Evolutionary conservation across 92 coral and sea anemone genomes (phyloP).

Genomic region (Parazoanthus swiftii): DNA sequence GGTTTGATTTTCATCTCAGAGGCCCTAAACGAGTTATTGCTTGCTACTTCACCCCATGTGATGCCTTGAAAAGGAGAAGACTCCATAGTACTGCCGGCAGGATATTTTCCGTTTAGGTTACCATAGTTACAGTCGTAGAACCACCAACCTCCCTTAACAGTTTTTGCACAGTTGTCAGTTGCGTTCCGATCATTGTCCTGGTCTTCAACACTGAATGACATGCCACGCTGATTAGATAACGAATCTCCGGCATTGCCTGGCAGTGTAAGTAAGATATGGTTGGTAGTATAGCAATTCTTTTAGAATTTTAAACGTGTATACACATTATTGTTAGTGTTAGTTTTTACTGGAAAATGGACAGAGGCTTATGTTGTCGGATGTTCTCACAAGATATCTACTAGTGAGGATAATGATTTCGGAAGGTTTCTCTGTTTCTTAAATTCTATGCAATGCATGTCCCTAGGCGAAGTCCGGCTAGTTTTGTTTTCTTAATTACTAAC

Average conservation of each 20-base stretch:
- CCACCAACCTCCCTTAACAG: constrained; percentile 26
- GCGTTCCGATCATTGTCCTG: constrained; percentile 17
- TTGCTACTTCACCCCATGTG: constrained; percentile 19
- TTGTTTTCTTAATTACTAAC: too few relatives aligned
- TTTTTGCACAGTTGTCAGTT: constrained; percentile 14
- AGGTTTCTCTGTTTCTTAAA: too few relatives aligned
- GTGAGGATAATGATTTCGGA: too few relatives aligned
- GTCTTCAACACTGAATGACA: constrained; percentile 22
- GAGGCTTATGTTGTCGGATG: too few relatives aligned
- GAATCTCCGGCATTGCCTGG: constrained; percentile 36
- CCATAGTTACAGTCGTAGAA: constrained; percentile 39
- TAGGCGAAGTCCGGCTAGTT: too few relatives aligned
- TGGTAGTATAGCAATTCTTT: not conserved
- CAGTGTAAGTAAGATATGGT: not conserved
- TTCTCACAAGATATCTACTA: too few relatives aligned
- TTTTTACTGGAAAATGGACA: too few relatives aligned
- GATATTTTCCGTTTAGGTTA: constrained; percentile 33
- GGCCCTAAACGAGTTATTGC: not conserved
- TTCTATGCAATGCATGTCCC: too few relatives aligned
- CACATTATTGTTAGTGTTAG: too few relatives aligned
- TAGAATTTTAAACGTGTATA: too few relatives aligned
- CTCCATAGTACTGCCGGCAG: not conserved
- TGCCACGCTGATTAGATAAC: constrained; percentile 35
- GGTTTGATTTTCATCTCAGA: constrained; percentile 31
- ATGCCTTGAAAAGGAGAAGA: constrained; percentile 8